A percentile compares a stretch with the other conserved stretches of the same genome.
Conservation (phyloP, 2,888 invertebrate species). For the Endotricha flammealis region DNA sequence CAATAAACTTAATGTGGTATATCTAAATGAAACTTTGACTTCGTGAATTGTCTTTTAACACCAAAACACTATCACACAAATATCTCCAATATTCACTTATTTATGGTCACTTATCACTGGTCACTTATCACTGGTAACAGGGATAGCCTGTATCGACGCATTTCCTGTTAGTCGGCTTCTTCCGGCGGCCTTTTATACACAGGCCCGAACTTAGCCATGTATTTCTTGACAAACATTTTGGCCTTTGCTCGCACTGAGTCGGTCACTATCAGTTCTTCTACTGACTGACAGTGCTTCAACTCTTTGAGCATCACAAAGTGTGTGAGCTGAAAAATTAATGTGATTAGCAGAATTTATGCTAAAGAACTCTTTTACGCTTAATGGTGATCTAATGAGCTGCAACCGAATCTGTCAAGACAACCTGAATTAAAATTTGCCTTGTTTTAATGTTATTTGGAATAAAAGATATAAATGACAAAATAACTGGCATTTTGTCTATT, state of each 20-base stretch:
- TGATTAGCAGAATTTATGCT: too few species aligned
- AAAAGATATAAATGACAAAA: too few species aligned
- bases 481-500: too few species aligned
- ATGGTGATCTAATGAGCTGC: too few species aligned
- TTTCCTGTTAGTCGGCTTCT: constrained; percentile 70
- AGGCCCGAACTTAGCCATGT: constrained; percentile 96
- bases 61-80: constrained; percentile 4
- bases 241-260: constrained; percentile 97
- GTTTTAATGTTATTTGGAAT: too few species aligned
- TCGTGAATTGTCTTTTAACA: neutral
- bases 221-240: constrained; percentile 95
- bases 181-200: constrained; percentile 85
- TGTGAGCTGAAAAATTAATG: constrained; percentile 83
- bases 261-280: constrained; percentile 90
- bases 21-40: neutral
- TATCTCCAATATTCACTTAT: constrained; percentile 2
- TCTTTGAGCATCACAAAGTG: constrained; percentile 98
- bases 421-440: too few species aligned
- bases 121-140: constrained; percentile 7
- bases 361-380: too few species aligned
- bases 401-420: too few species aligned
- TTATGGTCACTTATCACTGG: neutral
- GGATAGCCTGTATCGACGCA: constrained; percentile 17
- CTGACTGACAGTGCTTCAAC: constrained; percentile 91
- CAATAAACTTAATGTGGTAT: too few species aligned